These are phyloP conservation scores for Silurus lanzhouensis DNA, from an alignment of 2,797 vertebrate species.

Conservation along the genomic window DNA sequence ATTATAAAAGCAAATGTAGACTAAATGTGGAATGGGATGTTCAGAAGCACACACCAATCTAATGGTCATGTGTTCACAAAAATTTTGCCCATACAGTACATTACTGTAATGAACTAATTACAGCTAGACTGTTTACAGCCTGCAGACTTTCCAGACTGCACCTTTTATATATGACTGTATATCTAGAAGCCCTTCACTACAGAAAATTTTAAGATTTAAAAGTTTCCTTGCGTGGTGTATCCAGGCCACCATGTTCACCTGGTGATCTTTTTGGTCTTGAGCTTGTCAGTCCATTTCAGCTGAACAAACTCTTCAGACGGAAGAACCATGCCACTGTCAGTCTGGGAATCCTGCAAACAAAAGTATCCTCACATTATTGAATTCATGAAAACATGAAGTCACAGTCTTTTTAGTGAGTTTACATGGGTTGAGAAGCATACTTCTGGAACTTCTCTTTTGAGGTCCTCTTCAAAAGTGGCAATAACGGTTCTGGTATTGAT, in stretches of 20 bases:
- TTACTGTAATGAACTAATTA: no score
- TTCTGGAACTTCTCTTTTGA: slow-evolving; percentile 70
- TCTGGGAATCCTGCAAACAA: slow-evolving; percentile 79
- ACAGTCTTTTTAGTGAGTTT: no score
- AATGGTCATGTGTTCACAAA: no score
- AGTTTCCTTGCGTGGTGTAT: no score
- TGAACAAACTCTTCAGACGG: slow-evolving; percentile 82
- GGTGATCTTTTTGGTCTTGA: slow-evolving; percentile 65
- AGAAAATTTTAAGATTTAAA: neutral
- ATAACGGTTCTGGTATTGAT: slow-evolving; percentile 78
- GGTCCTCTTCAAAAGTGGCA: slow-evolving; percentile 84
- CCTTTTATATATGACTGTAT: neutral
- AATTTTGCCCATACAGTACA: no score
- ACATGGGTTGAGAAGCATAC: slow-evolving; percentile 68
- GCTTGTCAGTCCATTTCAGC: slow-evolving; percentile 76
- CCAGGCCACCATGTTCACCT: slow-evolving; percentile 62
- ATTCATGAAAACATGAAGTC: neutral
- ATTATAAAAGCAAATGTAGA: no score
- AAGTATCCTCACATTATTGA: neutral
- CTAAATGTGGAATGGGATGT: no score
- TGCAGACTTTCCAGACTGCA: neutral
- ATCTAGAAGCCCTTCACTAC: neutral
- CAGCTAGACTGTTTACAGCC: no score
- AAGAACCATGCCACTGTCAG: slow-evolving; percentile 83
- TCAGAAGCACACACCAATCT: no score